Base-by-base conservation (phyloP, 2,888 invertebrate species). In the Octodonta nipae region DNA sequence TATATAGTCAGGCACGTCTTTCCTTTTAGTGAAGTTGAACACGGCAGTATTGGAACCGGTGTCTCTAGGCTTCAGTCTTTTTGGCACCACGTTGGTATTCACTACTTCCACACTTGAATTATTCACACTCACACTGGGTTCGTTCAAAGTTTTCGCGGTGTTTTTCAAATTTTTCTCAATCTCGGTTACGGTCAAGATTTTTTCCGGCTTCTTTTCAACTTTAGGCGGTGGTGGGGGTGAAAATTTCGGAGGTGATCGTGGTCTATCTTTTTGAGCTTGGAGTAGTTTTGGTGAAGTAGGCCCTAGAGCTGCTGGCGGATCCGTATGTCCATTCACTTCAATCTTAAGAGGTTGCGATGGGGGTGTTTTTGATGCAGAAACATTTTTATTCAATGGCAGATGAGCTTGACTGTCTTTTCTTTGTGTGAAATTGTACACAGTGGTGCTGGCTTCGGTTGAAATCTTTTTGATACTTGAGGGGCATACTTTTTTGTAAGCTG, bases 1-100 rank as follows among this genome's bases (percentile, higher is more conserved):
- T 55, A 89, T 83, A 64, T 89, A 87, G 69, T 88, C 85, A 30
- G 88, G 88, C 52, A 87, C 84, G 53, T 82, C 82, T 63, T 81
- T 82, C 54, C 81, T 73, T 62, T 75, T 70, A 45, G 79, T 81
- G 64, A 88, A 89, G 67, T 88, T 85, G 66, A 88, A 88, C 43
- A 86, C 83, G 2, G 42, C 38, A 8, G 43, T 43, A 13, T 43
- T 47, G 14, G 45, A 43, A 13, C 32, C 33, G 25, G 33, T 32
- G 24, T 44, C 43, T 26, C 40, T 38, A 13, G 35, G 26, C 22
- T 39, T 41, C 27, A 36, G 37, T 20, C 42, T 45, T 40, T 47
- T 45, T 37, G 50, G 42, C 50, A 50, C 49, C 42, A 49, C 41
- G 41, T 41, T 38, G 17, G 29, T 40, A 33, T 42, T 44, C 31